Conservation (phyloP, 2,888 invertebrate genomes). For the Lasioglossum vierecki region DNA sequence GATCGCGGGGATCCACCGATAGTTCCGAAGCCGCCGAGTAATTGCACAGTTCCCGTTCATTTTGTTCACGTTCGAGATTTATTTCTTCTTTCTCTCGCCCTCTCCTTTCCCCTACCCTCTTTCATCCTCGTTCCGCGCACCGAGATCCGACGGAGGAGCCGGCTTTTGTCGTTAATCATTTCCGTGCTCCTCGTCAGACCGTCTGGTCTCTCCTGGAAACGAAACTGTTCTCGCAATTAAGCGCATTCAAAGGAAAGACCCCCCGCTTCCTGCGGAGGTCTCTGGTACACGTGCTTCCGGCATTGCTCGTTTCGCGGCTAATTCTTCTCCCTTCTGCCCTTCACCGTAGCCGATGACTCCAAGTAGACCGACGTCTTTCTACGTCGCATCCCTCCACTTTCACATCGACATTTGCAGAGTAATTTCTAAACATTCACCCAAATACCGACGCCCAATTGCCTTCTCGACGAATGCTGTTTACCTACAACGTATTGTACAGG, state of each 20-base stretch:
- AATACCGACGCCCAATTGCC: not conserved
- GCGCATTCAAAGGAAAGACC: slow-evolving; percentile 73
- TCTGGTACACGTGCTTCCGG: slow-evolving; percentile 67
- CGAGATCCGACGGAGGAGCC: slow-evolving; percentile 54
- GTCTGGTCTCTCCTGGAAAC: slow-evolving; percentile 65
- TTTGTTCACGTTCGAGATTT: slow-evolving; percentile 63
- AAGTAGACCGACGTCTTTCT: slow-evolving; percentile 24
- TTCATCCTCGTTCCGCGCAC: slow-evolving; percentile 18
- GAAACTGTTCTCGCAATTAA: slow-evolving; percentile 76
- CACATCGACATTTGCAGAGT: slow-evolving; percentile 37
- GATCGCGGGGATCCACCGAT: slow-evolving; percentile 27
- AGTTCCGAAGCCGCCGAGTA: slow-evolving; percentile 48
- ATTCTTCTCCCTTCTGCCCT: slow-evolving; percentile 54
- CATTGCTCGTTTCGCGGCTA: slow-evolving; percentile 63
- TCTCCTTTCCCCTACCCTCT: not conserved
- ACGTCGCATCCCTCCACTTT: not conserved
- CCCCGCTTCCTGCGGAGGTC: slow-evolving; percentile 50
- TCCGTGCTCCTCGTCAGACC: slow-evolving; percentile 63
- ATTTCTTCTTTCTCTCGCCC: slow-evolving; percentile 51
- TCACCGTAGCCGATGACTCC: slow-evolving; percentile 7
- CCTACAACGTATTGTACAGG: too few species aligned
- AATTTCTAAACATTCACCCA: not conserved
- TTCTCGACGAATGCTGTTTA: too few species aligned
- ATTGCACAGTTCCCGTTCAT: slow-evolving; percentile 59
- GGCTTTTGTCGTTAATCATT: slow-evolving; percentile 72